phyloP scores from a whole-genome alignment of 2,797 vertebrate species.

The Aeoliscus strigatus region DNA sequence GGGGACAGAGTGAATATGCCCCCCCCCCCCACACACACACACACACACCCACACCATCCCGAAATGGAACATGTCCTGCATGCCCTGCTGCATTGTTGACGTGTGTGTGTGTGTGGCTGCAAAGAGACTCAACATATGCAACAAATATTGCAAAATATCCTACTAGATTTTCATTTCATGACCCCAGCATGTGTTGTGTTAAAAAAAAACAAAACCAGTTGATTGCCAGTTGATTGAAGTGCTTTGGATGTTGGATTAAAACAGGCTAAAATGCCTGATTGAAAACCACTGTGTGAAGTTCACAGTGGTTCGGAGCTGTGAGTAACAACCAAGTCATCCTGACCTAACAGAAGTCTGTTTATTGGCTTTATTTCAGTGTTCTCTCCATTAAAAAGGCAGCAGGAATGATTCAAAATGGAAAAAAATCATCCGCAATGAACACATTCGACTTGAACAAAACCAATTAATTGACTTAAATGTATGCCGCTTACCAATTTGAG shows the following conservation, averaged over 20 bases:
- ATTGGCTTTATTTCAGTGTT: conserved; percentile 4
- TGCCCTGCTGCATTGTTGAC: conserved; percentile 22
- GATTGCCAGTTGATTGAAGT: no score
- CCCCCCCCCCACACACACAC: no score
- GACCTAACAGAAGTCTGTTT: not conserved
- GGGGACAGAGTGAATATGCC: conserved; percentile 13
- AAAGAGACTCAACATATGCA: no score
- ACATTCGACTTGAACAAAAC: conserved; percentile 21
- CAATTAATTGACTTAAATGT: conserved; percentile 31
- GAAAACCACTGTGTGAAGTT: not conserved
- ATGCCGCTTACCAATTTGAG: conserved; percentile 73
- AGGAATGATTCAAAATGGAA: conserved; percentile 15
- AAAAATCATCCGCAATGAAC: conserved; percentile 32
- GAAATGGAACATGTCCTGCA: no score
- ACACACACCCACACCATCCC: no score
- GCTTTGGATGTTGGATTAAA: not conserved
- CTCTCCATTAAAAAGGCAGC: conserved; percentile 6
- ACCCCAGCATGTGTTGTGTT: no score
- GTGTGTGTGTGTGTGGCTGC: conserved; percentile 26
- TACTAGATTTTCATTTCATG: no score
- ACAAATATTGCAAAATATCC: no score
- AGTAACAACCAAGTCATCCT: conserved; percentile 12
- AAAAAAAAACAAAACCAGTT: no score
- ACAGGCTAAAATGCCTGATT: not conserved
- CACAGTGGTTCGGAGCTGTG: not conserved